Conservation (phyloP, 2,888 invertebrate genomes). For the Protula sp. region DNA sequence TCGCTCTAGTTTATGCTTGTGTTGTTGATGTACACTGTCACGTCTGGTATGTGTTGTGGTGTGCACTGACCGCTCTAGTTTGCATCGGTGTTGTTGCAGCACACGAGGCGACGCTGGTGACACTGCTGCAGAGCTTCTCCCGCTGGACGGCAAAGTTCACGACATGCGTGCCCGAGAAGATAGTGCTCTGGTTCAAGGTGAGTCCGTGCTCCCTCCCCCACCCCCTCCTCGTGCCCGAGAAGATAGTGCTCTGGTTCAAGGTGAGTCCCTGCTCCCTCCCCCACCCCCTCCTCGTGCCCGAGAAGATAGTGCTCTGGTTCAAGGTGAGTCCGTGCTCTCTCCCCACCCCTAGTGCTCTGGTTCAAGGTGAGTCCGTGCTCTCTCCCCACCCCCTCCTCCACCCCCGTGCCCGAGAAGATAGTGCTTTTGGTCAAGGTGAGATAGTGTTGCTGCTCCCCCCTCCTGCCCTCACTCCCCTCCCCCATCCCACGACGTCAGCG, state of each 20-base stretch:
- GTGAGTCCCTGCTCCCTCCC: conserved; percentile 67
- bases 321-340: conserved; percentile 38
- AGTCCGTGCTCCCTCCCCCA: too few species aligned
- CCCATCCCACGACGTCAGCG: too few species aligned
- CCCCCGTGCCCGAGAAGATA: conserved; percentile 64
- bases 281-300: too few species aligned
- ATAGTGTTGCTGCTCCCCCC: too few species aligned
- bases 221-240: conserved; percentile 66
- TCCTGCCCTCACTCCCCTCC: too few species aligned
- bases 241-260: conserved; percentile 62
- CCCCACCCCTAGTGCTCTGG: conserved; percentile 60
- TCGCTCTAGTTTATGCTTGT: too few species aligned
- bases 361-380: conserved; percentile 75
- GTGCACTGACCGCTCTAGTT: too few species aligned
- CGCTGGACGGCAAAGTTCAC: conserved; percentile 70
- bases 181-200: conserved; percentile 62
- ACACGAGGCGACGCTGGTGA: conserved; percentile 83
- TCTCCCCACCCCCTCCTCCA: conserved; percentile 62
- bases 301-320: conserved; percentile 63
- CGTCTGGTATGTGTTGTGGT: too few species aligned
- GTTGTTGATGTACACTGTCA: too few species aligned
- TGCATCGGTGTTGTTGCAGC: too few species aligned
- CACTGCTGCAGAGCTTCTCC: conserved; percentile 73
- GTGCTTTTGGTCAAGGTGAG: conserved; percentile 60
- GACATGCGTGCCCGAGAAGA: conserved; percentile 63